phyloP scores from a whole-genome alignment of 2,888 invertebrate species.

The Lutraria lutraria region DNA sequence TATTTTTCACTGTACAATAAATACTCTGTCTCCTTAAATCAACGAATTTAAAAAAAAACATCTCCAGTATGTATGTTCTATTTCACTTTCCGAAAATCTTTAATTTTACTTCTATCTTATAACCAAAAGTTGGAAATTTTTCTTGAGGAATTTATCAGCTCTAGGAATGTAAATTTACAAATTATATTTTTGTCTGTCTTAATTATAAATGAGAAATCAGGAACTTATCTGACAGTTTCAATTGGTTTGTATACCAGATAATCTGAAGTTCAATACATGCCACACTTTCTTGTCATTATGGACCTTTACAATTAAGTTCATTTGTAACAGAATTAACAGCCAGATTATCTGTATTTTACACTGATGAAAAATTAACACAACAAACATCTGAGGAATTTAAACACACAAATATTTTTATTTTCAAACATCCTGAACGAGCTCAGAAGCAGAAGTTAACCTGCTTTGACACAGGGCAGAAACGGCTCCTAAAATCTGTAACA shows the following conservation, averaged over 20 bases:
- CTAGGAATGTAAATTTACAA: not conserved
- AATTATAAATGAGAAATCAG: conserved; percentile 13
- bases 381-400: not conserved
- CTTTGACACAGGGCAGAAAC: not conserved
- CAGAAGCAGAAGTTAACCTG: not conserved
- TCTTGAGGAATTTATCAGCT: not conserved
- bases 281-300: not conserved
- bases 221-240: conserved; percentile 9
- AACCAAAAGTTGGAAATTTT: not conserved
- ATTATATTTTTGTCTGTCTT: not conserved
- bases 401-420: not conserved
- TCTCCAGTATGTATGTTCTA: too few relatives aligned
- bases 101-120: not conserved
- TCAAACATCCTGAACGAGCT: not conserved
- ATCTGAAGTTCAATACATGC: not conserved
- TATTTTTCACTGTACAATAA: too few relatives aligned
- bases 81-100: too few relatives aligned
- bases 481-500: not conserved
- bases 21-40: too few relatives aligned
- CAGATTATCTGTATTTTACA: not conserved
- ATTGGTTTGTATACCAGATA: not conserved
- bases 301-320: not conserved
- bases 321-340: not conserved
- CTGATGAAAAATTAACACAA: not conserved
- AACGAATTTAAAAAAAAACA: too few relatives aligned